phyloP scores from a whole-genome alignment of 1,140 invertebrate genomes.

The Phthorimaea operculella region DNA sequence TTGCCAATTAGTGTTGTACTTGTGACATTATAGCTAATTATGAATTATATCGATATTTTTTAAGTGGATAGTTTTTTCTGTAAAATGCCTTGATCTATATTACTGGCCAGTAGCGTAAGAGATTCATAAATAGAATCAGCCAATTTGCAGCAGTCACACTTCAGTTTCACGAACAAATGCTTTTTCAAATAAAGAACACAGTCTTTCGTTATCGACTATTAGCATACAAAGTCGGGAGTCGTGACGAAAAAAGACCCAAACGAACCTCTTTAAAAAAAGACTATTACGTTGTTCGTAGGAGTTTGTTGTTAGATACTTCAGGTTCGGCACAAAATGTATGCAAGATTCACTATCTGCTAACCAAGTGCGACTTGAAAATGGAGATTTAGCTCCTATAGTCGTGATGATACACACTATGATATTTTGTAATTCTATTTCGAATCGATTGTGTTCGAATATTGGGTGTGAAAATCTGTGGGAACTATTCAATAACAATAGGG shows the following conservation, averaged over 20 bases:
- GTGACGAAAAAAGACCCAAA: slow-evolving; percentile 22
- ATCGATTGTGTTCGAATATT: neutral
- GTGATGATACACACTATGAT: slow-evolving; percentile 1
- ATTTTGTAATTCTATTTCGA: neutral
- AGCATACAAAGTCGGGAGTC: slow-evolving; percentile 25
- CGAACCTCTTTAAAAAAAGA: slow-evolving; percentile 1
- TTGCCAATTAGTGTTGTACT: no score
- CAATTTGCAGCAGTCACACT: slow-evolving; percentile 4
- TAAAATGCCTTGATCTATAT: no score
- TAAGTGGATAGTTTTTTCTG: no score
- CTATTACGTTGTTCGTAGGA: slow-evolving; percentile 3
- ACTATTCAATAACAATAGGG: neutral
- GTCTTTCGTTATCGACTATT: slow-evolving; percentile 18
- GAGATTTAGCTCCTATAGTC: slow-evolving; percentile 1
- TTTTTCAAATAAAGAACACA: slow-evolving; percentile 3
- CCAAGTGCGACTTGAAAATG: neutral
- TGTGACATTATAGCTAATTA: no score
- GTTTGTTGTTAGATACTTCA: slow-evolving; percentile 11
- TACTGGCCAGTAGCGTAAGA: neutral
- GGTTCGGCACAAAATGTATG: slow-evolving; percentile 24
- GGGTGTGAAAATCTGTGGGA: neutral
- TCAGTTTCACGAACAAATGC: neutral
- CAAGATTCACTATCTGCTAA: slow-evolving; percentile 21
- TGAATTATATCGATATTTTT: no score
- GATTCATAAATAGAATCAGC: neutral